Evolutionary conservation across 2,888 invertebrate species (phyloP).

Genomic region (Stramonita haemastoma): DNA sequence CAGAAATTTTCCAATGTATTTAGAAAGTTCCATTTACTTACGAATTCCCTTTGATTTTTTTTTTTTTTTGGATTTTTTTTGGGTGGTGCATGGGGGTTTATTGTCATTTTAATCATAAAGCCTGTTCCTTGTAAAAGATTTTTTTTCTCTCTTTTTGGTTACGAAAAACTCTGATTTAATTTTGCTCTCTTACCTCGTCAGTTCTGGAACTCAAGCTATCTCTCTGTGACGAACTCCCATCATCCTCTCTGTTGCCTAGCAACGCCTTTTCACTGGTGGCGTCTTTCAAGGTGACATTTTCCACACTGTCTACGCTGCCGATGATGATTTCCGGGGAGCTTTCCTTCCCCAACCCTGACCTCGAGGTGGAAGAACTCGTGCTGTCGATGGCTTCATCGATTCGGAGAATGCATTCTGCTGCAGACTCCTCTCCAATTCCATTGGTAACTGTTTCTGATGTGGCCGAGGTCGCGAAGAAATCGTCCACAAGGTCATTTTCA

Average conservation of each 20-base stretch:
- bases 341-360: neutral
- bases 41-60: no score
- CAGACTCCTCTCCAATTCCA: neutral
- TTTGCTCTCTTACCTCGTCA: slow-evolving; percentile 7
- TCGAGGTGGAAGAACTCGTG: neutral
- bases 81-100: no score
- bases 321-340: slow-evolving; percentile 33
- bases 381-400: neutral
- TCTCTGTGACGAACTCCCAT: neutral
- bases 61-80: no score
- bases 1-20: no score
- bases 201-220: slow-evolving; percentile 12
- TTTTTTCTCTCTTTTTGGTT: no score
- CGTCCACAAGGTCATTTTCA: neutral
- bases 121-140: no score
- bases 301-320: slow-evolving; percentile 14
- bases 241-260: slow-evolving; percentile 2
- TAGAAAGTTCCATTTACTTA: no score
- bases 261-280: slow-evolving; percentile 37
- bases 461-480: neutral
- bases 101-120: no score
- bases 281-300: slow-evolving; percentile 30
- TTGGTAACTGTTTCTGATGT: slow-evolving; percentile 3
- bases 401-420: slow-evolving; percentile 3
- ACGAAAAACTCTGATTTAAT: no score